A percentile compares a stretch with the other conserved stretches of the same genome.
Conservation (phyloP, 2,888 invertebrate species). For the Isotomurus palustris region DNA sequence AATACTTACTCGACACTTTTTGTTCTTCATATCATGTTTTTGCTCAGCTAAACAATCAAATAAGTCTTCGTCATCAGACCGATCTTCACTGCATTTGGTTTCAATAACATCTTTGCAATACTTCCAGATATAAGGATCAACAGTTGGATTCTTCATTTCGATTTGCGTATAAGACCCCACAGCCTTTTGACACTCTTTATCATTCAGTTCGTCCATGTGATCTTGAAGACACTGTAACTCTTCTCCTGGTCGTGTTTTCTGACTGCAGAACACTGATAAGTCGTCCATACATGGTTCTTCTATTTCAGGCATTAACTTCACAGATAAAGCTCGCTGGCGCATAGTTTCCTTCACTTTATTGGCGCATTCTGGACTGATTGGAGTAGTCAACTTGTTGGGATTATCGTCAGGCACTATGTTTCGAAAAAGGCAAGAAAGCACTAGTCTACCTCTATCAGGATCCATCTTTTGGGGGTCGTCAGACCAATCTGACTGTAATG, state of each 20-base stretch:
- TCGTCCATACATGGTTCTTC: conserved; percentile 86
- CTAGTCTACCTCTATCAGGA: conserved; percentile 73
- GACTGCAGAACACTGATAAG: conserved; percentile 74
- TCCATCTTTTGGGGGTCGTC: conserved; percentile 60
- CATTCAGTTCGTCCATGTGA: conserved; percentile 60
- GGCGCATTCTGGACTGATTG: conserved; percentile 50
- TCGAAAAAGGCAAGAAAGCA: conserved; percentile 85
- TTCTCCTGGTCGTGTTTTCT: conserved; percentile 78
- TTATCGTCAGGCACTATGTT: conserved; percentile 51
- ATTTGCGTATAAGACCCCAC: conserved; percentile 79
- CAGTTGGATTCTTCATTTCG: conserved; percentile 61
- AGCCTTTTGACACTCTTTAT: conserved; percentile 62
- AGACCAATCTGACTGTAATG: conserved; percentile 70
- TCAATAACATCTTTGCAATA: conserved; percentile 42
- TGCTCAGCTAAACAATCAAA: conserved; percentile 90
- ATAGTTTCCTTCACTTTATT: conserved; percentile 82
- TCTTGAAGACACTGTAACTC: conserved; percentile 91
- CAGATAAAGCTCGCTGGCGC: conserved; percentile 85
- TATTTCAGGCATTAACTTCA: conserved; percentile 89
- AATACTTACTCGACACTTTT: conserved; percentile 84
- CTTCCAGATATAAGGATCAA: conserved; percentile 43
- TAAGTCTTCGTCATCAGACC: conserved; percentile 57
- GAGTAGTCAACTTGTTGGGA: conserved; percentile 23
- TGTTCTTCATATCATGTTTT: conserved; percentile 73
- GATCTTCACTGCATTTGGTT: conserved; percentile 40